Evolutionary conservation across 1,140 invertebrate species (phyloP), one percentile per base, ranked within the genome.

Genomic region (Sminthurinus signatus): DNA sequence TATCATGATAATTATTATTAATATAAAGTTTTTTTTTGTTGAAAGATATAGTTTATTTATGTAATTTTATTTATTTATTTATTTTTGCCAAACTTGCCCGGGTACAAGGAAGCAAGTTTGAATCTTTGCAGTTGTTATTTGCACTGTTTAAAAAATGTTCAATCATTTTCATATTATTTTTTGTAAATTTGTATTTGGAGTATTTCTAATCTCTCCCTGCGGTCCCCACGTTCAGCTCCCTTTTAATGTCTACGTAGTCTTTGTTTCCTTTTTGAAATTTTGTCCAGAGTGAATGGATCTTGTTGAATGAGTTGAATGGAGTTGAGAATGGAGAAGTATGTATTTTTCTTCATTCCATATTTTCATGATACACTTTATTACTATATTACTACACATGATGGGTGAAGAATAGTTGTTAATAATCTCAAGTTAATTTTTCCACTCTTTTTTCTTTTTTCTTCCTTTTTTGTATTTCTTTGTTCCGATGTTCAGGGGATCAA

Each of bases 161-260:
- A 36, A 8, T 36, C 32, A 36, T 36, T 48, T 48, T 48, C 23
- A 4, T 48, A 5, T 48, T n/a, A 42, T 52, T 52, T 32, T 51
- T 48, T 25, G 23, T 25, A 19, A 19, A 48, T 10, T 48, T 19
- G 23, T 48, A 10, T 8, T 42, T 39, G 3, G 10, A 25, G 39
- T 56, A 12, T 56, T 39, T 44, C 32, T 67, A 60, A 65, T 70
- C 65, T 70, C 69, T 70, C 69, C 69, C 69, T 70, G 69, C 69
- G 69, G 69, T 67, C 65, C 69, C 50, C 63, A 59, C 61, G 55
- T 62, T 60, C 60, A 36, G n/a, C 60, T 58, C 50, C 44, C 46
- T 57, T 43, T 52, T 42, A 27, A 51, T 36, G 42, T 51, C 46
- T 29, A 55, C 52, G 50, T 56, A 48, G n/a, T 19, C 51, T 55